A percentile compares a stretch with the other conserved stretches of the same genome.
phyloP scores from a whole-genome alignment of 2,113 vertebrate species.

The Laterallus jamaicensis region DNA sequence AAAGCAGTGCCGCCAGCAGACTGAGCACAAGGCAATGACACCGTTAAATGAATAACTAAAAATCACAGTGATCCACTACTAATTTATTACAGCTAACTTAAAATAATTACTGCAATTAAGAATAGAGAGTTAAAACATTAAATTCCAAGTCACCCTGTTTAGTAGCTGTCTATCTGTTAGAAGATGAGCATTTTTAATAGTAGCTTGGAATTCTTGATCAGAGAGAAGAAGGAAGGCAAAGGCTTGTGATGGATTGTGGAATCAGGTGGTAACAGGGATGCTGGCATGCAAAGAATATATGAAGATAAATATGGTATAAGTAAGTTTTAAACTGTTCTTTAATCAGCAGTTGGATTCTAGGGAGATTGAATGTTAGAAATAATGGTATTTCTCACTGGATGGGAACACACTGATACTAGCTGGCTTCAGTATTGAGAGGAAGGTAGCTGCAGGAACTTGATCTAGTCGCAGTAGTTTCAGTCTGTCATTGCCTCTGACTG shows the following conservation, averaged over 20 bases:
- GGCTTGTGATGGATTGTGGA: not conserved
- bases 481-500: not conserved
- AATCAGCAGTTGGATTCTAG: not conserved
- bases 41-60: not conserved
- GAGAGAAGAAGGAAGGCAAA: not conserved
- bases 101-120: not conserved
- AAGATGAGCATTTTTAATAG: not conserved
- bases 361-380: not conserved
- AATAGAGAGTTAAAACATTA: not conserved
- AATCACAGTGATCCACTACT: not conserved
- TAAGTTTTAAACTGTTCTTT: not conserved
- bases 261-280: not conserved
- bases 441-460: not conserved
- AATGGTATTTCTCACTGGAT: not conserved
- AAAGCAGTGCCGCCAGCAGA: not conserved
- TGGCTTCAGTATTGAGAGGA: not conserved
- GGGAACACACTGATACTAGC: not conserved
- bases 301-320: not conserved
- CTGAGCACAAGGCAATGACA: not conserved
- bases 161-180: not conserved
- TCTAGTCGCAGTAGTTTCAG: rapidly evolving
- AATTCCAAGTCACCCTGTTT: not conserved
- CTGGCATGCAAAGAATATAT: not conserved
- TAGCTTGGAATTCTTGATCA: not conserved
- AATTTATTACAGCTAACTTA: not conserved